phyloP scores from a whole-genome alignment of 2,797 vertebrate genomes.

The Notoglanidium macrostoma region DNA sequence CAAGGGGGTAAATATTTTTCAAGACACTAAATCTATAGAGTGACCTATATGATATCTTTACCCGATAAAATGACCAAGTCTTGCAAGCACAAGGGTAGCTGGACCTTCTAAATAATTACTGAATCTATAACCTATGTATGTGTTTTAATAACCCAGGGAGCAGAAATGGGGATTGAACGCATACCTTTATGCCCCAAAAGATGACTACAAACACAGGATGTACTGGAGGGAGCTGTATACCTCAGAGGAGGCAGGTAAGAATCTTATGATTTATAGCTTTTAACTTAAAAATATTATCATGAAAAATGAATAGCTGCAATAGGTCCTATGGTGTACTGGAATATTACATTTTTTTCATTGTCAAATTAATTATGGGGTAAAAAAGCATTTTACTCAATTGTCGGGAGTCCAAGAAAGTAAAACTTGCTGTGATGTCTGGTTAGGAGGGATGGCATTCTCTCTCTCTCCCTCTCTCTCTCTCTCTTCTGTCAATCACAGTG shows the following conservation, averaged over 20 bases:
- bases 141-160: slow-evolving; percentile 74
- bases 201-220: slow-evolving; percentile 99
- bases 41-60: not conserved
- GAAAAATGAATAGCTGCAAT: not conserved
- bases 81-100: not conserved
- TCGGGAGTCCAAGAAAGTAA: not conserved
- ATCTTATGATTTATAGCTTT: not conserved
- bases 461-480: not conserved
- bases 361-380: not conserved
- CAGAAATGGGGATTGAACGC: slow-evolving; percentile 96
- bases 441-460: not conserved
- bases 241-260: slow-evolving; percentile 91
- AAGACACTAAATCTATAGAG: not conserved
- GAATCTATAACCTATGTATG: not conserved
- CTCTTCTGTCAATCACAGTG: not conserved
- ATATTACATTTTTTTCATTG: not conserved
- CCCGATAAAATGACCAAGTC: not conserved
- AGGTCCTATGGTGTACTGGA: not conserved
- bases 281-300: not conserved
- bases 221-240: slow-evolving; percentile 98
- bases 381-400: not conserved
- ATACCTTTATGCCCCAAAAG: slow-evolving; percentile 96
- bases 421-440: not conserved
- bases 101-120: not conserved
- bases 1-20: not conserved